Percentiles rank a stretch among this genome's conserved stretches.
Conservation (phyloP, 2,113 vertebrate species). For the Gobiocypris rarus region DNA sequence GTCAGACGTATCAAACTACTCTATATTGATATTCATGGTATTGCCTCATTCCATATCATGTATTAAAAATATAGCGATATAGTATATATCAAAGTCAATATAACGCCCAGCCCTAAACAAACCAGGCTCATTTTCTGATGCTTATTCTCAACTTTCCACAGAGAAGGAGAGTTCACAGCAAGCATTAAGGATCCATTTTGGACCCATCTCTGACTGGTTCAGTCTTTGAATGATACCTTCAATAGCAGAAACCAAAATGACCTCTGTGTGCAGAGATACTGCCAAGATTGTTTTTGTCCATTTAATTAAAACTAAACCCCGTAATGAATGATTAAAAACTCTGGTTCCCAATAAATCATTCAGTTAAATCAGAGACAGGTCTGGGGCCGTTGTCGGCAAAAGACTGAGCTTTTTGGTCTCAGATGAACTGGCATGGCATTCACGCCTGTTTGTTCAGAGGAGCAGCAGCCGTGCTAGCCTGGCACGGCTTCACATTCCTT, state of each 20-base stretch:
- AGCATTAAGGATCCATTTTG: not conserved
- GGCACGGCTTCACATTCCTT: conserved; percentile 58
- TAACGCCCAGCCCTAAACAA: too few species aligned
- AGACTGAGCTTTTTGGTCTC: conserved; percentile 42
- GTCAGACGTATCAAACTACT: too few species aligned
- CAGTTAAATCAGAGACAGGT: conserved; percentile 25
- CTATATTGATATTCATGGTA: too few species aligned
- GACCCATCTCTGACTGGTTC: conserved; percentile 28
- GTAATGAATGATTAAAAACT: conserved; percentile 39
- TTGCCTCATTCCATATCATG: too few species aligned
- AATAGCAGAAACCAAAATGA: conserved; percentile 14
- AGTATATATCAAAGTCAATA: too few species aligned
- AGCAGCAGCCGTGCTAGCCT: conserved; percentile 49
- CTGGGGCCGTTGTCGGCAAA: conserved; percentile 29
- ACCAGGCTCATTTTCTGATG: not conserved
- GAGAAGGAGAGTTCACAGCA: not conserved
- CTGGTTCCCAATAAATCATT: conserved; percentile 11
- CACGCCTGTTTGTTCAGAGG: conserved; percentile 59
- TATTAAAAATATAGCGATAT: too few species aligned
- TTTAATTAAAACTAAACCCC: conserved; percentile 23
- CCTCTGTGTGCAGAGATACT: not conserved
- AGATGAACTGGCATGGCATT: conserved; percentile 54
- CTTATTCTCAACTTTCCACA: not conserved
- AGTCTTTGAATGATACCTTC: conserved; percentile 29
- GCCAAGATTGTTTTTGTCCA: conserved; percentile 2